Evolutionary conservation across 1,140 invertebrate species (phyloP), one percentile per base, ranked within the genome.

Genomic region (Aphelenchoides avenae): DNA sequence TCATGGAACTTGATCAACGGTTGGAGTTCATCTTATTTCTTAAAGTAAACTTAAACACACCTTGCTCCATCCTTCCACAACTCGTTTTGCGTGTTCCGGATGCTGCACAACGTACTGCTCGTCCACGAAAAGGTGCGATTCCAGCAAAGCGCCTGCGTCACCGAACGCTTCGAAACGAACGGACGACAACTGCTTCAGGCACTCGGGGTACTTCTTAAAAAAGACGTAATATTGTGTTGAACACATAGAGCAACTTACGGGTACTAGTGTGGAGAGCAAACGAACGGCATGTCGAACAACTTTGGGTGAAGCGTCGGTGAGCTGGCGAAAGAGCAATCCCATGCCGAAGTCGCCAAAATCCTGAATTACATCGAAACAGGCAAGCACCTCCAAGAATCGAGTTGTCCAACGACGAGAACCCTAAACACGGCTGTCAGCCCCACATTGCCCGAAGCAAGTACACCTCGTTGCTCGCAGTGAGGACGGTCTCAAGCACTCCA

Each of bases 191-290:
- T 30, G 13, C 11, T n/a, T 24, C 15, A 46, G 34, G 4, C 26
- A n/a, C 34, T 46, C 26, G 3, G 43, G 43, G 34, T 46, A 46
- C 34, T 46, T 36, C 43, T 46, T 22, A 41, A 41, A 3, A 41
- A 4, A 26, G 3, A 46, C 3, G 4, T 27, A 46, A 46, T 5
- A 36, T 3, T 3, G 15, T 46, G 15, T 3, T 3, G 3, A 36
- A 4, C 3, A 3, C 34, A 5, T 30, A 29, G 34, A 15, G 34
- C 3, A 34, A 44, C 42, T 44, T 18, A 44, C 42, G 15, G 42
- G 42, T n/a, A 51, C 24, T 46, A 31, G 51, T 46, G n/a, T 48
- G 20, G 51, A 22, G 22, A 51, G n/a, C 41, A 51, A 51, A 15
- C 31, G 15, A 40, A 29, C 48, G 13, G 48, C 40, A 5, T 26